These are phyloP conservation scores for Nesoenas mayeri DNA, from an alignment of 2,113 vertebrate species.

Conservation along the genomic window DNA sequence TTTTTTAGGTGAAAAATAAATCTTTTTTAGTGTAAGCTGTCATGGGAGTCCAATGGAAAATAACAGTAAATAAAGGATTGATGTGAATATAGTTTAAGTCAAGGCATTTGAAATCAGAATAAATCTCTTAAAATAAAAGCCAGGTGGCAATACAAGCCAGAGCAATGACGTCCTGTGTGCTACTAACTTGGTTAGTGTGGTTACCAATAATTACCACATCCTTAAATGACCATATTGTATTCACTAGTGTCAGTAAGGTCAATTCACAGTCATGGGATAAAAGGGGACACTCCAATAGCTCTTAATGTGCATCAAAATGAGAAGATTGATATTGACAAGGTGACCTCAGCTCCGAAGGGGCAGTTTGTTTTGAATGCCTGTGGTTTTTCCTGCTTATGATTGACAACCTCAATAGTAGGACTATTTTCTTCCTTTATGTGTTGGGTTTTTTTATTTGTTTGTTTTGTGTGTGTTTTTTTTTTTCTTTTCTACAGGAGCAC, in stretches of 20 bases:
- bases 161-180: not conserved
- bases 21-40: not conserved
- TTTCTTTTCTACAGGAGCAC: not conserved
- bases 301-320: slow-evolving; percentile 39
- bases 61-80: not conserved
- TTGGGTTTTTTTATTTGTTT: not conserved
- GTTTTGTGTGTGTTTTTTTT: too few species aligned
- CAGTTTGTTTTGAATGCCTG: slow-evolving; percentile 49
- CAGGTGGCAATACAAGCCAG: slow-evolving; percentile 50
- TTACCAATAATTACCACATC: slow-evolving; percentile 43
- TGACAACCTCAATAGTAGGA: not conserved
- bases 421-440: not conserved
- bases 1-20: not conserved
- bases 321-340: slow-evolving; percentile 59
- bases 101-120: not conserved
- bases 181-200: slow-evolving; percentile 17
- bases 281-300: slow-evolving; percentile 38
- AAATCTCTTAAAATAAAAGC: slow-evolving; percentile 15
- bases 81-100: not conserved
- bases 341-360: slow-evolving; percentile 10
- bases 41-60: not conserved
- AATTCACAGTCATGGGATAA: slow-evolving; percentile 46
- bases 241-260: slow-evolving; percentile 55
- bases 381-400: slow-evolving; percentile 9
- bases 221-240: slow-evolving; percentile 61